Evolutionary conservation across 2,113 vertebrate species (phyloP).

Genomic region (Lepus americanus): DNA sequence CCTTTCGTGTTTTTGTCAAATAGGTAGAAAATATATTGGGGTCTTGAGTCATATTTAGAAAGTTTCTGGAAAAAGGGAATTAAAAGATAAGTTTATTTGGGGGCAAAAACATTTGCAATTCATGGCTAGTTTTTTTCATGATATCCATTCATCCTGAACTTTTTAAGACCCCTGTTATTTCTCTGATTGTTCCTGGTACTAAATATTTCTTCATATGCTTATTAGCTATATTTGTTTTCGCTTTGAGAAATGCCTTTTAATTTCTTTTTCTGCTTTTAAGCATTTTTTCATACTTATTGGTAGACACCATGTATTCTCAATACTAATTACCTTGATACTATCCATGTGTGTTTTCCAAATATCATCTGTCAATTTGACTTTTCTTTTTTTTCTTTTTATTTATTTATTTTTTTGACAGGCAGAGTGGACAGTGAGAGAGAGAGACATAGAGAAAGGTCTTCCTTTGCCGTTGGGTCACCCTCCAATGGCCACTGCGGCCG

Average conservation of each 20-base stretch:
- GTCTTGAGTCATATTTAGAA: neutral
- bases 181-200: neutral
- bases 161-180: neutral
- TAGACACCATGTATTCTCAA: neutral
- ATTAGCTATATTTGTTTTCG: neutral
- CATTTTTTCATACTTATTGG: neutral
- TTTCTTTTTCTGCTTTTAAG: conserved; percentile 29
- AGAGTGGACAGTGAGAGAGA: too few species aligned
- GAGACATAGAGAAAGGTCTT: too few species aligned
- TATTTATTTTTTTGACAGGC: too few species aligned
- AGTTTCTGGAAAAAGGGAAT: too few species aligned
- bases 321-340: neutral
- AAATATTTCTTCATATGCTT: neutral
- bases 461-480: too few species aligned
- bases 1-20: conserved; percentile 14
- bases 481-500: too few species aligned
- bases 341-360: neutral
- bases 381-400: neutral
- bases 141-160: too few species aligned
- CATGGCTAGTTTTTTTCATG: too few species aligned
- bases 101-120: too few species aligned
- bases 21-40: neutral
- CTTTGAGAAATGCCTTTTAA: neutral
- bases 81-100: too few species aligned
- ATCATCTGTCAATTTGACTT: neutral